Conservation (phyloP, 2,888 invertebrate genomes). For the Himalopsyche anomala region DNA sequence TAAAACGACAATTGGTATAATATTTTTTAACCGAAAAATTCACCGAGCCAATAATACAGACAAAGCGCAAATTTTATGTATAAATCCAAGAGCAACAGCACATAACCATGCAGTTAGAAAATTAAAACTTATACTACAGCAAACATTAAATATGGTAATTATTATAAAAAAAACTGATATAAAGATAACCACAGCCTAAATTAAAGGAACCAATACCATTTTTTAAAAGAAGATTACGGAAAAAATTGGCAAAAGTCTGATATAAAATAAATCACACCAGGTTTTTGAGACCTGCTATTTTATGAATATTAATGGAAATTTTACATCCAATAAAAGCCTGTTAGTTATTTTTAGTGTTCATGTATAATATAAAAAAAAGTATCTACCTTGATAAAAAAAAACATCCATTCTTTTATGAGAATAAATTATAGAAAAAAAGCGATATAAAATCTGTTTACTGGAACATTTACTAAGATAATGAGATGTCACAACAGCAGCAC, state of each 20-base stretch:
- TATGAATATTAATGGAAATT: slow-evolving; percentile 34
- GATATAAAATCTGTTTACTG: slow-evolving; percentile 16
- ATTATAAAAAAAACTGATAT: slow-evolving; percentile 46
- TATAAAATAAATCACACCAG: slow-evolving; percentile 14
- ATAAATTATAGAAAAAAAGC: slow-evolving; percentile 2
- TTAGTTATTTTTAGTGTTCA: slow-evolving; percentile 57
- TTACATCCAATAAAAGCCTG: slow-evolving; percentile 54
- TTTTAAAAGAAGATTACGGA: slow-evolving; percentile 45
- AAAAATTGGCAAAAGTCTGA: slow-evolving; percentile 45
- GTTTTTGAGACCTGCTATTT: neutral
- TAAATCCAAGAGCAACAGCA: slow-evolving; percentile 64
- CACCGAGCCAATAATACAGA: too few species aligned
- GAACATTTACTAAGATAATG: slow-evolving; percentile 35
- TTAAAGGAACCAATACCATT: slow-evolving; percentile 58
- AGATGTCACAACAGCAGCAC: slow-evolving; percentile 23
- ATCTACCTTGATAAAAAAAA: slow-evolving; percentile 37
- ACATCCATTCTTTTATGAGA: slow-evolving; percentile 25
- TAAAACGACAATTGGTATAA: too few species aligned
- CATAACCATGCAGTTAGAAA: slow-evolving; percentile 61
- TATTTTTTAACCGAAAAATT: too few species aligned
- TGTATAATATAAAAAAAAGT: slow-evolving; percentile 37
- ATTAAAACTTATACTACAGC: slow-evolving; percentile 54
- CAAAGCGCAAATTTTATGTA: slow-evolving; percentile 29
- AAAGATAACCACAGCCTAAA: slow-evolving; percentile 59
- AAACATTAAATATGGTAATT: slow-evolving; percentile 51